A percentile compares a stretch with the other conserved stretches of the same genome.
Evolutionary conservation across 2,888 invertebrate species (phyloP).

Genomic region (Scaptomyza flava): DNA sequence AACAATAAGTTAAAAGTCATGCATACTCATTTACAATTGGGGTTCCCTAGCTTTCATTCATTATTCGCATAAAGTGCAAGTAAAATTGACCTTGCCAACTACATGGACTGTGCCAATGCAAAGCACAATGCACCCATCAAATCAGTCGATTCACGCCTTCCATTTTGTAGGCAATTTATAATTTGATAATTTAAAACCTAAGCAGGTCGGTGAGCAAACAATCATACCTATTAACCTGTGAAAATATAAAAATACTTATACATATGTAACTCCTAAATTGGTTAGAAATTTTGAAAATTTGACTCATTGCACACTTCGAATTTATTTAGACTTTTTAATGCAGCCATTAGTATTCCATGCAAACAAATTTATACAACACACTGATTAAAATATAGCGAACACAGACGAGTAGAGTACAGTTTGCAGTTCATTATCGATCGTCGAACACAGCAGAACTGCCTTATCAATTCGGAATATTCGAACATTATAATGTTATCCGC

Average conservation of each 20-base stretch:
- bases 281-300: not conserved
- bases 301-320: constrained; percentile 14
- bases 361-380: constrained; percentile 4
- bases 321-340: constrained; percentile 34
- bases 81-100: constrained; percentile 30
- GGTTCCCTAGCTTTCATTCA: not conserved
- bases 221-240: constrained; percentile 2
- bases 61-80: not conserved
- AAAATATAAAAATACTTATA: not conserved
- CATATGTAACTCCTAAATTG: constrained; percentile 12
- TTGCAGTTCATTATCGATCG: constrained; percentile 42
- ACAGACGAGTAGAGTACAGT: not conserved
- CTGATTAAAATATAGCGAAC: constrained; percentile 8
- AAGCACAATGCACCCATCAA: constrained; percentile 29
- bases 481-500: constrained; percentile 46
- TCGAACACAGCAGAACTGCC: constrained; percentile 20
- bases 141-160: not conserved
- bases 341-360: constrained; percentile 42
- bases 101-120: not conserved
- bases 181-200: constrained; percentile 33
- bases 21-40: not conserved
- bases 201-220: constrained; percentile 14
- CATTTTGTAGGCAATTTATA: constrained; percentile 11
- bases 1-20: not conserved
- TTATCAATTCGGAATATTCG: constrained; percentile 1